phyloP scores from a whole-genome alignment of 2,113 vertebrate species.

The Murina feae region DNA sequence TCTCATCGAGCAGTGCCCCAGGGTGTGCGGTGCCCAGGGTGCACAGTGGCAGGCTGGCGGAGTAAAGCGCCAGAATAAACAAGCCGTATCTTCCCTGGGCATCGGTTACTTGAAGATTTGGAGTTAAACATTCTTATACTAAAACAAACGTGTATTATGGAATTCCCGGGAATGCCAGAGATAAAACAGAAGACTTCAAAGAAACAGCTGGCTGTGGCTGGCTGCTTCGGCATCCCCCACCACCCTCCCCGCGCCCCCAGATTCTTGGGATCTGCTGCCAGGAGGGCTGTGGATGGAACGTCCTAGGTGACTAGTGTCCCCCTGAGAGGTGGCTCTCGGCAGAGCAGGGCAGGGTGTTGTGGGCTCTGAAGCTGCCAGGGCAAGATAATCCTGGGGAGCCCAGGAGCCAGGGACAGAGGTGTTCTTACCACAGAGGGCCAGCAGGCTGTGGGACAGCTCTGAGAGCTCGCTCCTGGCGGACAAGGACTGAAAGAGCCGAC shows the following conservation, averaged over 20 bases:
- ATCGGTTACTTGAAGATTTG: not conserved
- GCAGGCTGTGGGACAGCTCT: not conserved
- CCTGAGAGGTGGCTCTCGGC: not conserved
- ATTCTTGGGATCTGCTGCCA: not conserved
- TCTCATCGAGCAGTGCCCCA: not conserved
- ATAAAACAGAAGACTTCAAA: constrained; percentile 30
- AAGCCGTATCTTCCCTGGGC: not conserved
- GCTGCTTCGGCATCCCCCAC: not conserved
- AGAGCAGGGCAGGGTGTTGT: not conserved
- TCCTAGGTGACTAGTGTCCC: not conserved
- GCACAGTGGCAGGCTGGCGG: fast-evolving
- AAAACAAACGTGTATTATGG: constrained; percentile 30
- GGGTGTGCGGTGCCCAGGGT: not conserved
- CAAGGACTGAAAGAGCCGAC: constrained; percentile 15
- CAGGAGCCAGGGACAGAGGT: not conserved
- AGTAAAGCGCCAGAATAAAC: constrained; percentile 10
- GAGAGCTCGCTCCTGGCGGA: not conserved
- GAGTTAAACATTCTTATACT: constrained; percentile 1
- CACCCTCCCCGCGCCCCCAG: too few relatives aligned
- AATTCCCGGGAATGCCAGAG: not conserved
- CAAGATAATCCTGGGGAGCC: not conserved
- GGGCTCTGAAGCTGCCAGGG: not conserved
- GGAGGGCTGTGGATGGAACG: not conserved
- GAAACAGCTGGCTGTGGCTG: not conserved
- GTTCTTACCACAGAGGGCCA: not conserved